phyloP scores from a whole-genome alignment of 2,797 vertebrate species.

The Glossophaga mutica region DNA sequence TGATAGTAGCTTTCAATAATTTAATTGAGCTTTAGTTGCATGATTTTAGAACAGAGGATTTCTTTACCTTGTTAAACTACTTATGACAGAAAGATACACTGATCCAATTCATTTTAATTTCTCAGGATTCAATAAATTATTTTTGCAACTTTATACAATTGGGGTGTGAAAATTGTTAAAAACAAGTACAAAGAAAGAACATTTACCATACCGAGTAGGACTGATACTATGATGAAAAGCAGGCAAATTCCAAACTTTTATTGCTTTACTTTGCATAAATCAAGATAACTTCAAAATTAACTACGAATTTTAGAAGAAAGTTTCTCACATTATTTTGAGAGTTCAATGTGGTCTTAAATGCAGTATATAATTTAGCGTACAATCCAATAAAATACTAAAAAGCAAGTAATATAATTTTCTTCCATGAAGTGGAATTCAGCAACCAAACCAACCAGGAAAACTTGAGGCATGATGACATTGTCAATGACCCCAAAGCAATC shows the following conservation, averaged over 20 bases:
- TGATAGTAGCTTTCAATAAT: neutral
- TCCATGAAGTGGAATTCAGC: constrained; percentile 6
- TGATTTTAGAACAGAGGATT: neutral
- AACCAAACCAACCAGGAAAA: constrained; percentile 25
- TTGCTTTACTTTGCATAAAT: neutral
- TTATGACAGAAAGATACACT: neutral
- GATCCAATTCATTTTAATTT: neutral
- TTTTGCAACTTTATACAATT: neutral
- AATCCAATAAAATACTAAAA: constrained; percentile 32
- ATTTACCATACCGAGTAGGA: neutral
- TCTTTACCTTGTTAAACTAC: neutral
- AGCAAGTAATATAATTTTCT: constrained; percentile 23
- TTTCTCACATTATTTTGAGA: neutral
- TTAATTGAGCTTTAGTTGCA: neutral
- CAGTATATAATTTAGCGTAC: neutral
- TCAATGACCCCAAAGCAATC: constrained; percentile 37
- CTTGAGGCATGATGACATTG: constrained; percentile 18
- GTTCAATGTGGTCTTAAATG: neutral
- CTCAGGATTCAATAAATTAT: neutral
- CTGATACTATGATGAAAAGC: neutral
- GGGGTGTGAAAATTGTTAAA: neutral
- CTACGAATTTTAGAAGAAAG: neutral
- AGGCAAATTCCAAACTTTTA: neutral
- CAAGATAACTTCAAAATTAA: constrained; percentile 12
- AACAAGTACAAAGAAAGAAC: neutral